Conservation (phyloP, 2,888 invertebrate genomes). For the Hedychridium roseum region DNA sequence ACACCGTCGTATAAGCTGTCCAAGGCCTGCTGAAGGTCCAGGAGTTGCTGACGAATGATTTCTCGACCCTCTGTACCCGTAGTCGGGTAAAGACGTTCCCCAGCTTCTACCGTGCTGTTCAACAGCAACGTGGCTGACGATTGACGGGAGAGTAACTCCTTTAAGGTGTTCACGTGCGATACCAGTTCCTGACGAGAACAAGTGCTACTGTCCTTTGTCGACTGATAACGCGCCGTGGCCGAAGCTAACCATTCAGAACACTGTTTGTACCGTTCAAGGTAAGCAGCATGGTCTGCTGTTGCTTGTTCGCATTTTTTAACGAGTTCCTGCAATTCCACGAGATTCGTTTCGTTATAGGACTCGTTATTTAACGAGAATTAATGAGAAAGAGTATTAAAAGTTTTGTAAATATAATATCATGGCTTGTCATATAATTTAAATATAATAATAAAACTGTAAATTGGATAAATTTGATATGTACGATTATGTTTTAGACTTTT, state of each 20-base stretch:
- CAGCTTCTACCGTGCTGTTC: slow-evolving; percentile 85
- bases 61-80: slow-evolving; percentile 90
- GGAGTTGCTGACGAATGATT: slow-evolving; percentile 80
- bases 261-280: slow-evolving; percentile 84
- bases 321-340: slow-evolving; percentile 75
- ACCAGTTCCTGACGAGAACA: slow-evolving; percentile 75
- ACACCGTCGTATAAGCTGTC: slow-evolving; percentile 84
- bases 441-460: too few relatives aligned
- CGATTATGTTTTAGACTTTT: too few relatives aligned
- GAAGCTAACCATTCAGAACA: slow-evolving; percentile 82
- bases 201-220: slow-evolving; percentile 68
- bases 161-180: slow-evolving; percentile 74
- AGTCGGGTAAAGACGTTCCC: slow-evolving; percentile 86
- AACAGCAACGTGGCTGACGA: slow-evolving; percentile 78
- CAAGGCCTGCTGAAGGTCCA: slow-evolving; percentile 83
- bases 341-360: background rate
- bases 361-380: background rate
- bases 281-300: slow-evolving; percentile 80
- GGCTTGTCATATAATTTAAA: too few relatives aligned
- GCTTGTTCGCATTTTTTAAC: slow-evolving; percentile 93
- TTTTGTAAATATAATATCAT: too few relatives aligned
- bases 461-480: too few relatives aligned
- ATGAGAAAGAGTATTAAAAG: background rate
- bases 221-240: slow-evolving; percentile 77
- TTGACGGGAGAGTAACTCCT: slow-evolving; percentile 79